A percentile compares a stretch with the other conserved stretches of the same genome.
Conservation (phyloP, 2,113 vertebrate species). For the Centrocercus urophasianus region DNA sequence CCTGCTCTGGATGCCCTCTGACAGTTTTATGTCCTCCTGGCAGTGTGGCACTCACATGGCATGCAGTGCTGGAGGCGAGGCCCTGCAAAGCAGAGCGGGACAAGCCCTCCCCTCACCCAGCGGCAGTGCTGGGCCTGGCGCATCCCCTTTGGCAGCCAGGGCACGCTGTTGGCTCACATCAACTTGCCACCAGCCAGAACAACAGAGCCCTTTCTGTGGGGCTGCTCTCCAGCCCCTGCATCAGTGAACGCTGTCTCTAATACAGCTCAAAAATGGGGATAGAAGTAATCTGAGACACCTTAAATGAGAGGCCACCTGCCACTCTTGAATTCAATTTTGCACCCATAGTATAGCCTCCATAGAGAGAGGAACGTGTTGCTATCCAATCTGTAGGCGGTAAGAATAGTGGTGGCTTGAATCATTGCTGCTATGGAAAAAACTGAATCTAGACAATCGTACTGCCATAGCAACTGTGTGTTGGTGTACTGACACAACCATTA, state of each 20-base stretch:
- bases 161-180: too few species aligned
- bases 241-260: neutral
- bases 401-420: neutral
- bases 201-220: too few species aligned
- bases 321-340: neutral
- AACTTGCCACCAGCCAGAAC: too few species aligned
- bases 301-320: neutral
- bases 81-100: too few species aligned
- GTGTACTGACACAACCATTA: neutral
- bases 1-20: neutral
- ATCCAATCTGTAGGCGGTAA: fast-evolving
- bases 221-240: neutral
- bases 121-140: too few species aligned
- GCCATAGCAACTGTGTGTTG: neutral
- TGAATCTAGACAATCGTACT: fast-evolving
- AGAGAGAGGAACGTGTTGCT: neutral
- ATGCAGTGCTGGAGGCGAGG: too few species aligned
- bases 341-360: neutral
- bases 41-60: neutral
- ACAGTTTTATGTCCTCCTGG: neutral
- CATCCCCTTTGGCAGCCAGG: too few species aligned
- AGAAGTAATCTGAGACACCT: neutral
- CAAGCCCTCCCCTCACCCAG: too few species aligned
- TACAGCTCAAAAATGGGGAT: neutral
- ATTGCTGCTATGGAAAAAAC: neutral